phyloP scores from a whole-genome alignment of 2,113 vertebrate species.

The Sapajus apella region DNA sequence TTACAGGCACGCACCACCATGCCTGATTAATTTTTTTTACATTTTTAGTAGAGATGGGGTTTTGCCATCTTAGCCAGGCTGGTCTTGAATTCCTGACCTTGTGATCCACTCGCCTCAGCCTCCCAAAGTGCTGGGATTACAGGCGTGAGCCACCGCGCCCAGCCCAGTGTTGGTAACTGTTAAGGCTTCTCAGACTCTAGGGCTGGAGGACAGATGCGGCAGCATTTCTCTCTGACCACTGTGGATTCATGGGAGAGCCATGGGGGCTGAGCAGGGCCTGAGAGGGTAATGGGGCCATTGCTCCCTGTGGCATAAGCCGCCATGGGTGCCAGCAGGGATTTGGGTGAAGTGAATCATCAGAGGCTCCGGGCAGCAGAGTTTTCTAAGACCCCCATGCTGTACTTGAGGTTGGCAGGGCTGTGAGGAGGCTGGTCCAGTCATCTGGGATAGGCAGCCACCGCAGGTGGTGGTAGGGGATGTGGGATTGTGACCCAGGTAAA shows the following conservation, averaged over 20 bases:
- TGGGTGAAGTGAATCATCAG: too few species aligned
- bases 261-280: neutral
- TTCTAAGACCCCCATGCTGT: neutral
- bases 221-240: neutral
- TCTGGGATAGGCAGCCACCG: neutral
- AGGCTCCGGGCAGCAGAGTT: neutral
- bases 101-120: too few species aligned
- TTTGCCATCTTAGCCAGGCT: too few species aligned
- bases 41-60: too few species aligned
- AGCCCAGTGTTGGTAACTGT: neutral
- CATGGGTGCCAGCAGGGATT: neutral
- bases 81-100: too few species aligned
- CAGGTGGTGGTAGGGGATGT: neutral
- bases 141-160: too few species aligned
- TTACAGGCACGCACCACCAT: too few species aligned
- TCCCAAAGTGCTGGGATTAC: too few species aligned
- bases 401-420: neutral
- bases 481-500: neutral
- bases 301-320: fast-evolving
- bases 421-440: neutral
- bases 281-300: fast-evolving
- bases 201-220: neutral
- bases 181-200: neutral
- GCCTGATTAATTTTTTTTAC: too few species aligned
- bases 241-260: neutral